Evolutionary conservation across 2,113 vertebrate species (phyloP), one percentile per base, ranked within the genome.

Genomic region (Thalassarche chlororhynchos): DNA sequence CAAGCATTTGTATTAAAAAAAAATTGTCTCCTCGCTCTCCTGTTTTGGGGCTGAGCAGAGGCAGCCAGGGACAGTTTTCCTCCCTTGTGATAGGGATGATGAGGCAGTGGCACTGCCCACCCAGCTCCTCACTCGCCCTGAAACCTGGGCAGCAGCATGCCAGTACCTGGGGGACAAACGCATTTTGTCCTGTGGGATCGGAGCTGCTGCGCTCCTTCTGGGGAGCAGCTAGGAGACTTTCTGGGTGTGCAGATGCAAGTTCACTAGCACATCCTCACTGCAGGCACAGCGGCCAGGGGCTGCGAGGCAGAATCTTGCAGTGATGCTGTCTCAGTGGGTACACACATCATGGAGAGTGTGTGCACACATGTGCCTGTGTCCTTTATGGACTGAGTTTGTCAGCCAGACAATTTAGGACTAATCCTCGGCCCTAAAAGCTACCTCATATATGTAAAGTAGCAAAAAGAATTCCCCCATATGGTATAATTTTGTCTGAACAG

Each of bases 401-500:
- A 91, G 76, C 18, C 87, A 93, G 78, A 75, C 12, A 82, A 89
- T 90, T 70, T 89, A 76, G 80, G 76, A 74, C 84, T 94, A 92
- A 88, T 96, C 58, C 85, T 74, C n/a, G 28, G 71, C 52, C 81
- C 77, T 95, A 87, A 95, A 97, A 92, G 76, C 78, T 46, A 90
- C 44, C 90, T 96, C 55, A 64, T 87, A 60, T 96, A 95, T 97
- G 92, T 90, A 97, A 97, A 97, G 83, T 55, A 93, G 72, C 42
- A 54, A 89, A 87, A 55, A 96, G 94, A 96, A 96, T 94, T 95
- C 90, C 92, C 92, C 54, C 6, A 3, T 93, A 97, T 76, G 79
- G 96, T 83, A 88, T 92, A 97, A 96, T 97, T 97, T 96, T 79
- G 84, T 76, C 86, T 95, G 95, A 95, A 87, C 89, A 95, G 84